phyloP scores from a whole-genome alignment of 2,113 vertebrate species.

The Petroica traversi region DNA sequence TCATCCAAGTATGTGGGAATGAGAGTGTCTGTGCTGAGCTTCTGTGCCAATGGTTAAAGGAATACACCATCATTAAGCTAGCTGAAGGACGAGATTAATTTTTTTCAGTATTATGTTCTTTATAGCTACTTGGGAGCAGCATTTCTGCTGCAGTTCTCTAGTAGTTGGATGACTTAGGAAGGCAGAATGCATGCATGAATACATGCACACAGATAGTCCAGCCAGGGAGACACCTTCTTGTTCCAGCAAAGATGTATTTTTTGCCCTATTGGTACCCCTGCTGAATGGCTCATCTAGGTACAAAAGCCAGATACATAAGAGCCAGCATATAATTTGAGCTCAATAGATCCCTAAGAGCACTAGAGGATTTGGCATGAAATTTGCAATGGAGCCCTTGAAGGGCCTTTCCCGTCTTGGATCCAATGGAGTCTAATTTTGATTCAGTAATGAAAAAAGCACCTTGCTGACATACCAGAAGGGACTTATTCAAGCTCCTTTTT shows the following conservation, averaged over 20 bases:
- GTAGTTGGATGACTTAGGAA: background rate
- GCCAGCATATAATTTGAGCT: conserved; percentile 37
- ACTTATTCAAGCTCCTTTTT: background rate
- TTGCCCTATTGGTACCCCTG: background rate
- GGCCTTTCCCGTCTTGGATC: background rate
- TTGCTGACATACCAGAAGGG: background rate
- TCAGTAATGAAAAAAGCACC: background rate
- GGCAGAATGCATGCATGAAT: background rate
- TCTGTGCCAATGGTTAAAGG: conserved; percentile 67
- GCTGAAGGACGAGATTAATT: background rate
- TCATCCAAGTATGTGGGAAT: conserved; percentile 55
- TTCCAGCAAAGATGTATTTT: conserved; percentile 21
- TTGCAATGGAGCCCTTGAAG: background rate
- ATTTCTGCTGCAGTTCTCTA: background rate
- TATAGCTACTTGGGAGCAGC: background rate
- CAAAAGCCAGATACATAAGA: conserved; percentile 15
- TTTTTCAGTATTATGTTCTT: background rate
- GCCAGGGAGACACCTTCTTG: background rate
- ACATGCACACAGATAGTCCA: background rate
- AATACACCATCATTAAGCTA: conserved; percentile 42
- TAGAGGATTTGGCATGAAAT: conserved; percentile 25
- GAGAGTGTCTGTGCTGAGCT: conserved; percentile 14
- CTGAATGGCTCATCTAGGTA: conserved; percentile 34
- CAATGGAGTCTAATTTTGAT: background rate
- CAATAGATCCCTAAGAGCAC: conserved; percentile 19